Conservation (phyloP, 1,140 invertebrate genomes). For the Proctacanthus coquilletti region DNA sequence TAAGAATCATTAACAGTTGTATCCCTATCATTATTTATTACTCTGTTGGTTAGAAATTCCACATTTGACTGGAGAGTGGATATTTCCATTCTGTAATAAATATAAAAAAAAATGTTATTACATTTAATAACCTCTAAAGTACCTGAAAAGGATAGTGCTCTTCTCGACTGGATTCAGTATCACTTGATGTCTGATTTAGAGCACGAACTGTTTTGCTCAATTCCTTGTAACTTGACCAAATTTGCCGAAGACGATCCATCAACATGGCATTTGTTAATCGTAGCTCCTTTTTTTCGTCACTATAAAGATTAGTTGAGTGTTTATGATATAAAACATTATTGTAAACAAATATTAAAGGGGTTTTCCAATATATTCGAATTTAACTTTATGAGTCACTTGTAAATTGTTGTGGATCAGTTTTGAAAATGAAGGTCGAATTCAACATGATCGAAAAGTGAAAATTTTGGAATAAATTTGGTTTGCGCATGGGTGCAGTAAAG, state of each 20-base stretch:
- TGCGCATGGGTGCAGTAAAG: too few species aligned
- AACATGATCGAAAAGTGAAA: constrained; percentile 7
- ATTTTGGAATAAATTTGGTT: too few species aligned
- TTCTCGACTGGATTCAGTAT: constrained; percentile 4
- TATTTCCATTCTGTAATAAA: constrained; percentile 35
- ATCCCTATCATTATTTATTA: constrained; percentile 27
- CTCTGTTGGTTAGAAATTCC: constrained; percentile 35
- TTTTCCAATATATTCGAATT: constrained; percentile 6
- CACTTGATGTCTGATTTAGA: constrained; percentile 5
- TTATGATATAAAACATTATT: not conserved
- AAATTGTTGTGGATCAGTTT: not conserved
- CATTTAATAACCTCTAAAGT: constrained; percentile 8
- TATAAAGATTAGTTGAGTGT: too few species aligned
- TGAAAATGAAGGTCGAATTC: not conserved
- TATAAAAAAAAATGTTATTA: constrained; percentile 11
- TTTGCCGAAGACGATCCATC: constrained; percentile 38
- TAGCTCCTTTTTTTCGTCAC: constrained; percentile 36
- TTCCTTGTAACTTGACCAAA: constrained; percentile 38
- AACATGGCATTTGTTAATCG: constrained; percentile 39
- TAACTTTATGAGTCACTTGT: constrained; percentile 3
- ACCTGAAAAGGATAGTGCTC: constrained; percentile 14
- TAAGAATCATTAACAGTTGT: constrained; percentile 14
- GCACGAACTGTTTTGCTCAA: constrained; percentile 7
- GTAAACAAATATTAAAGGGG: constrained; percentile 1
- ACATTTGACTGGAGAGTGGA: constrained; percentile 38